These are phyloP conservation scores for Premnoplex brunnescens DNA, from an alignment of 2,797 vertebrate species.

Conservation along the genomic window DNA sequence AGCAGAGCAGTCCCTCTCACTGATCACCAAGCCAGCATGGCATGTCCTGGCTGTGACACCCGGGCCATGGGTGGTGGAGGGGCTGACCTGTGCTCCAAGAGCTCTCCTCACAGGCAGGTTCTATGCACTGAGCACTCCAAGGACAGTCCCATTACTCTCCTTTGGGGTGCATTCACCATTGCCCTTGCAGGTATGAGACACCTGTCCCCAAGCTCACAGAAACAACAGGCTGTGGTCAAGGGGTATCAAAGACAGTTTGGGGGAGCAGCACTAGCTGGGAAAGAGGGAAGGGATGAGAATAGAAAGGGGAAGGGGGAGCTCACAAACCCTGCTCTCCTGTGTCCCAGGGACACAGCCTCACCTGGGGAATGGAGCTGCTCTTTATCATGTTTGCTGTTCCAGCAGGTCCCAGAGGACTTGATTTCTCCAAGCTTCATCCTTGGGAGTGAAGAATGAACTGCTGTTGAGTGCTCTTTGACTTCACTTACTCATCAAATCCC, in stretches of 20 bases:
- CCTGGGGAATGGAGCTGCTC: neutral
- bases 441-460: neutral
- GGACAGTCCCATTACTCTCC: neutral
- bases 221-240: neutral
- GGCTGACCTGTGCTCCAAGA: no score
- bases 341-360: neutral
- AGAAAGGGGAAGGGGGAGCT: neutral
- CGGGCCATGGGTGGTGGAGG: accelerated
- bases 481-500: neutral
- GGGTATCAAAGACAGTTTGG: neutral
- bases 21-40: accelerated
- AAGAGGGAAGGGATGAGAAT: neutral
- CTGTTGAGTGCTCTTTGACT: neutral
- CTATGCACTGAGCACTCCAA: neutral
- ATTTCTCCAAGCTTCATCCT: neutral
- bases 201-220: accelerated
- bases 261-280: neutral
- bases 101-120: neutral
- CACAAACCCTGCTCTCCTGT: neutral
- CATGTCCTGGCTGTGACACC: neutral
- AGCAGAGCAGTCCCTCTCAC: neutral
- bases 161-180: accelerated
- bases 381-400: neutral
- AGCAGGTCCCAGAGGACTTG: neutral
- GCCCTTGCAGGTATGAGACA: neutral